Evolutionary conservation across 1,140 invertebrate species (phyloP), one percentile per base, ranked within the genome.

Genomic region (Drosophila sproati): DNA sequence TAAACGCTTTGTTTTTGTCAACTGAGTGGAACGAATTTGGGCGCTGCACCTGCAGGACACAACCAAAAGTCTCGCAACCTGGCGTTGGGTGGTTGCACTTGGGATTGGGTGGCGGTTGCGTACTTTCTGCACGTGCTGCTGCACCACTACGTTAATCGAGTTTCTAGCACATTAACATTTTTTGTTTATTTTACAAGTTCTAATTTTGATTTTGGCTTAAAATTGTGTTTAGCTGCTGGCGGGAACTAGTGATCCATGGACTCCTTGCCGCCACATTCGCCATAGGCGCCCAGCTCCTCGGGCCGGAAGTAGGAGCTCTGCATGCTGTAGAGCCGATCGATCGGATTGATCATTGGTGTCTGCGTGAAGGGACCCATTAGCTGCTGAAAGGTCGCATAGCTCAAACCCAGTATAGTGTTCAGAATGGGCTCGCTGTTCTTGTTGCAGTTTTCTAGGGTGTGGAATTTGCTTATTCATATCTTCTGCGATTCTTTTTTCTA

Each of bases 261-360:
- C 34, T 91, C 89, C 77, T 91, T 91, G 80, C 72, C 67, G 39
- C 82, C 90, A 66, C 89, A 91, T 32, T 91, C 91, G 5, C 79
- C 73, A 35, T 89, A 92, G 51, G 83, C 66, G n/a, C 75, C 77
- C 55, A 92, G 57, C 39, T 95, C 94, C 59, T 95, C 94, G 5
- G 93, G 93, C 64, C 95, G 94, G 92, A 95, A 95, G 79, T 95
- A 95, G 3, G 94, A 95, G 75, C 93, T 95, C 80, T 95, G 94
- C 95, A 95, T 95, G 41, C 94, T 95, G 71, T 95, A 95, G 1
- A 95, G 89, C 32, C 94, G 93, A 92, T 95, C 95, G 63, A 95
- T 95, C 3, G 95, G 95, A 89, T 95, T 95, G 34, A 94, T 91
- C 60, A 93, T 80, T 1, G 87, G 91, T 29, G 85, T 89, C 83